These are phyloP conservation scores for Ormyrus nitidulus DNA, from an alignment of 2,888 invertebrate genomes.

Conservation along the genomic window DNA sequence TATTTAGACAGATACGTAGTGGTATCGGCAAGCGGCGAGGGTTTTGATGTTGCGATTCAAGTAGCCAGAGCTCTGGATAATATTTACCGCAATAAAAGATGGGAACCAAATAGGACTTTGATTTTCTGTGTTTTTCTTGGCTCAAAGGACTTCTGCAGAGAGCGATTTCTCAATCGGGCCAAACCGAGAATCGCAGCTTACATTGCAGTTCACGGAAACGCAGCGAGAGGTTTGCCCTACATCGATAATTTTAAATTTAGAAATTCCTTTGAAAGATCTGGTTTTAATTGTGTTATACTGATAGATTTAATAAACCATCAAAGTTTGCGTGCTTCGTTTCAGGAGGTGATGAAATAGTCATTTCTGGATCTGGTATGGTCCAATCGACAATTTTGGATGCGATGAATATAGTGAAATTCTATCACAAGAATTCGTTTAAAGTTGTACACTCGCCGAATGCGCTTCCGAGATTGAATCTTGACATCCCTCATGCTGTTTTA, in stretches of 20 bases:
- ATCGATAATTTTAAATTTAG: not conserved
- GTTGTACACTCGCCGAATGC: conserved; percentile 45
- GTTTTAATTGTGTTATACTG: not conserved
- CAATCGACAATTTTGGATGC: conserved; percentile 65
- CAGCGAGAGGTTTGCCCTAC: conserved; percentile 53
- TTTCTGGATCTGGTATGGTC: conserved; percentile 70
- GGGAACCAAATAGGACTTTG: conserved; percentile 69
- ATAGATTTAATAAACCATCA: not conserved
- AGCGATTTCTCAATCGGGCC: conserved; percentile 60
- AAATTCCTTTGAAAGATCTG: not conserved
- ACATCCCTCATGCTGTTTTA: conserved; percentile 67
- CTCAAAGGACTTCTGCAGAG: conserved; percentile 63
- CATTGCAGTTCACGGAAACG: conserved; percentile 64
- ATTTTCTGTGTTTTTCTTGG: conserved; percentile 68
- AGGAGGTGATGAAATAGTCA: conserved; percentile 64
- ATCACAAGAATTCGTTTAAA: conserved; percentile 54
- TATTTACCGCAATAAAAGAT: conserved; percentile 62
- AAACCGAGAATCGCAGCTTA: conserved; percentile 66
- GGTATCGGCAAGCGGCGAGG: conserved; percentile 66
- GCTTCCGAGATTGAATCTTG: conserved; percentile 61
- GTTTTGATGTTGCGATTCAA: conserved; percentile 63
- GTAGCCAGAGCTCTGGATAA: conserved; percentile 64
- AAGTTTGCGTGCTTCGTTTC: conserved; percentile 17
- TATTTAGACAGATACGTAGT: conserved; percentile 70
- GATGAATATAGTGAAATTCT: conserved; percentile 56